Conservation (phyloP, 2,113 vertebrate genomes). For the Irena cyanogastra region DNA sequence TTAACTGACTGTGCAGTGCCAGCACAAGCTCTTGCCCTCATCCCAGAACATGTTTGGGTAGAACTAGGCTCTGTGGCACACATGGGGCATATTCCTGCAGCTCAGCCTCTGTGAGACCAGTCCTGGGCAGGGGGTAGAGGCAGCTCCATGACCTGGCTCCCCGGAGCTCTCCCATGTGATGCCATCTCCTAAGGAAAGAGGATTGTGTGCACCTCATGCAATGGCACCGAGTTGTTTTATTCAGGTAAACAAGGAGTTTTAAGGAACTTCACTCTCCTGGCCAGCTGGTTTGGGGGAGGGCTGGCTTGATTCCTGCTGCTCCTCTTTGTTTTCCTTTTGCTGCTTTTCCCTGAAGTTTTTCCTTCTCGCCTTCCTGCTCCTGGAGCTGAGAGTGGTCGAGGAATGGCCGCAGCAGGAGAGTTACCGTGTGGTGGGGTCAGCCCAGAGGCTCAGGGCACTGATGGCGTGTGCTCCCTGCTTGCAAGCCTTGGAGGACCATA, state of each 20-base stretch:
- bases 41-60: not conserved
- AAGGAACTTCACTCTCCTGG: not conserved
- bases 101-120: not conserved
- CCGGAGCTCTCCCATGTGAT: not conserved
- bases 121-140: not conserved
- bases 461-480: not conserved
- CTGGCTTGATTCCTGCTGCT: not conserved
- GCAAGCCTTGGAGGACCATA: not conserved
- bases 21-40: fast-evolving
- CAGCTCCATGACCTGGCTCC: not conserved
- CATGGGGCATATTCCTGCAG: not conserved
- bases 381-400: not conserved
- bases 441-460: not conserved
- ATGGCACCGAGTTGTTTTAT: not conserved
- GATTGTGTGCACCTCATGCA: not conserved
- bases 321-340: not conserved
- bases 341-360: not conserved
- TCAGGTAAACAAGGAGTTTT: constrained; percentile 20
- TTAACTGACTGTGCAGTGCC: not conserved
- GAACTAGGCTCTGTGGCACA: not conserved
- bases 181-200: not conserved
- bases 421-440: not conserved
- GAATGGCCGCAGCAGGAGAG: not conserved
- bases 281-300: constrained; percentile 21
- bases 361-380: not conserved